These are phyloP conservation scores for Platorchestia sp. DNA, from an alignment of 1,140 invertebrate genomes.

Conservation along the genomic window DNA sequence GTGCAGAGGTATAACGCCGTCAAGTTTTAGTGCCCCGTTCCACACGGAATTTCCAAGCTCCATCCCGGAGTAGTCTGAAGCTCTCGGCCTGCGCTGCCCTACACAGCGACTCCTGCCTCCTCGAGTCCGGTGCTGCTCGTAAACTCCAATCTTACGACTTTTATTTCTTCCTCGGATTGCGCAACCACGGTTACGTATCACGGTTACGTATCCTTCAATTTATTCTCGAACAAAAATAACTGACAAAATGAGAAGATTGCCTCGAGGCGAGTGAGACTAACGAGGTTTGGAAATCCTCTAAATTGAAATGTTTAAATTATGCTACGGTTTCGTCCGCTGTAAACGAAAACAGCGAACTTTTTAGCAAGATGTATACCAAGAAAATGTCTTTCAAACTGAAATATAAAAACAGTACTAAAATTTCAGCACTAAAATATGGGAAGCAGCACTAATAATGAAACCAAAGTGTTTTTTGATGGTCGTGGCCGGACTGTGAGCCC, in stretches of 20 bases:
- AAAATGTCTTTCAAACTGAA: not conserved
- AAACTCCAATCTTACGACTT: conserved; percentile 8
- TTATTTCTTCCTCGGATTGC: conserved; percentile 26
- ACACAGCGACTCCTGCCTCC: not conserved
- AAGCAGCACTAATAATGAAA: not conserved
- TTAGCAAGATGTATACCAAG: not conserved
- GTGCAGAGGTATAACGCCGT: not conserved
- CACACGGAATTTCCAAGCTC: not conserved
- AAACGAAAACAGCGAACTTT: not conserved
- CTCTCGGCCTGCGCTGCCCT: no score
- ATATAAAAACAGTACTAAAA: not conserved
- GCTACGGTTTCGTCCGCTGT: not conserved
- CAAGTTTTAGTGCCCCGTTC: not conserved
- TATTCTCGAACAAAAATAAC: conserved; percentile 29
- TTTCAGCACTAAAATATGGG: not conserved
- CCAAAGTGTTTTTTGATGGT: not conserved
- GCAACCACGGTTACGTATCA: not conserved
- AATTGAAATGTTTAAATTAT: not conserved
- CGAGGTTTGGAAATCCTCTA: not conserved
- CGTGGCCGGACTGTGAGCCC: no score
- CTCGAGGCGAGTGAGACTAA: not conserved
- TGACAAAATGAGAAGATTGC: not conserved
- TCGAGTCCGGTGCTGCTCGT: not conserved
- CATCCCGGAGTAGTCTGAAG: not conserved
- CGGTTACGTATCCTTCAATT: conserved; percentile 25